Percentiles rank a stretch among this genome's conserved stretches.
Conservation (phyloP, 2,888 invertebrate species). For the Rhagophthalmus giganteus region DNA sequence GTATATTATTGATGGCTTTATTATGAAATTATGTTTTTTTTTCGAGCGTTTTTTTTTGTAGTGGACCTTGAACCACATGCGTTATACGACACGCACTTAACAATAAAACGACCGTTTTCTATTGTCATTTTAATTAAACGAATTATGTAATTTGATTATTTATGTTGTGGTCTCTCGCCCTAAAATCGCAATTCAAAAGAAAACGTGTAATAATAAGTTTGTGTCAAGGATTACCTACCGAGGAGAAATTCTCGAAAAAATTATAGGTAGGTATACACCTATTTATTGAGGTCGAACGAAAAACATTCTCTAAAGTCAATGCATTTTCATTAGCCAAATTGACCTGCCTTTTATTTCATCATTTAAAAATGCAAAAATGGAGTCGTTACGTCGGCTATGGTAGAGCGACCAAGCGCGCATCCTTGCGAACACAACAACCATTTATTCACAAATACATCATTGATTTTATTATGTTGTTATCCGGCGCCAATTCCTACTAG, state of each 20-base stretch:
- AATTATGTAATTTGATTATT: constrained; percentile 21
- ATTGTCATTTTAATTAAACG: neutral
- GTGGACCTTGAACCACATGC: constrained; percentile 7
- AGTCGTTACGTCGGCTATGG: constrained; percentile 20
- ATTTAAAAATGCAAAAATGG: constrained; percentile 22
- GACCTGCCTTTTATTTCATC: constrained; percentile 9
- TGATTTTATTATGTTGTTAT: too few species aligned
- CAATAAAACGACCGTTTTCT: neutral
- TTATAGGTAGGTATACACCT: too few species aligned
- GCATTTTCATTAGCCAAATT: constrained; percentile 1
- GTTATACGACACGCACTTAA: neutral
- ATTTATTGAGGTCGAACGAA: neutral
- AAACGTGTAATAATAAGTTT: constrained; percentile 8
- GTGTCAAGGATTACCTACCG: constrained; percentile 21
- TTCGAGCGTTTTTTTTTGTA: neutral
- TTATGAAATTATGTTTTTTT: neutral
- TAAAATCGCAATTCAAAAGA: constrained; percentile 16
- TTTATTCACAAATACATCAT: constrained; percentile 21
- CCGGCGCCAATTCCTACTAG: too few species aligned
- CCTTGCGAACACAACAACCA: constrained; percentile 15
- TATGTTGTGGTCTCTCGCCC: constrained; percentile 12
- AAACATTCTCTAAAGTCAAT: neutral
- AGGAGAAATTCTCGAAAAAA: neutral
- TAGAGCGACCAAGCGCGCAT: constrained; percentile 26
- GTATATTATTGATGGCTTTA: neutral